Evolutionary conservation across 2,113 vertebrate species (phyloP).

Genomic region (Beaufortia kweichowensis): DNA sequence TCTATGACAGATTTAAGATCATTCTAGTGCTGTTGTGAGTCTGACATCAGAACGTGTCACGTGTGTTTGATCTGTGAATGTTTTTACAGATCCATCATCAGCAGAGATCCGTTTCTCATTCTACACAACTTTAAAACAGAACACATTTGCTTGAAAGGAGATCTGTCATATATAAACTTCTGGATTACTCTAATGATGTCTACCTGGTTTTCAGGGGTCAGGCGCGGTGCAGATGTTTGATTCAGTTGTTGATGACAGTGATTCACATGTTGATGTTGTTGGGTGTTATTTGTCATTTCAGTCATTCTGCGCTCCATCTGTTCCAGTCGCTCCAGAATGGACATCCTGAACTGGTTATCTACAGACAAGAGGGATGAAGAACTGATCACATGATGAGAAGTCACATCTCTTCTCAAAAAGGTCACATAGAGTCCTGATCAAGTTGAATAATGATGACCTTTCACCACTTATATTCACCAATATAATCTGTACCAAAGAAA

Average conservation of each 20-base stretch:
- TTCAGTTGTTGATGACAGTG: conserved; percentile 39
- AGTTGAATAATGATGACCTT: too few species aligned
- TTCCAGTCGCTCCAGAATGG: conserved; percentile 79
- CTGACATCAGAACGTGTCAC: too few species aligned
- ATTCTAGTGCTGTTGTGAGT: too few species aligned
- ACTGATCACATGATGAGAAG: neutral
- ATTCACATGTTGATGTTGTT: conserved; percentile 31
- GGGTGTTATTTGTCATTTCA: conserved; percentile 68
- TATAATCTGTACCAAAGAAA: too few species aligned
- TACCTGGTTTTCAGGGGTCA: conserved; percentile 55
- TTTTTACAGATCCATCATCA: too few species aligned
- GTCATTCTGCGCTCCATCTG: conserved; percentile 82
- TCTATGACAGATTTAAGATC: too few species aligned
- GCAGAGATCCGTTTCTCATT: too few species aligned
- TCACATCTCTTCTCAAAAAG: neutral
- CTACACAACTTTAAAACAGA: too few species aligned
- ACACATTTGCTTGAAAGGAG: too few species aligned
- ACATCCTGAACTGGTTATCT: conserved; percentile 84
- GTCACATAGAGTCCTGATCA: neutral
- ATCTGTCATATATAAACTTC: too few species aligned
- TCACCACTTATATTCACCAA: too few species aligned
- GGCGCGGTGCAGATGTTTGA: conserved; percentile 8
- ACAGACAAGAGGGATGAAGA: conserved; percentile 29
- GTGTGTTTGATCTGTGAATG: neutral
- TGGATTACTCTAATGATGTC: too few species aligned